phyloP scores from a whole-genome alignment of 2,888 invertebrate genomes.

The Strigamia maritima region DNA sequence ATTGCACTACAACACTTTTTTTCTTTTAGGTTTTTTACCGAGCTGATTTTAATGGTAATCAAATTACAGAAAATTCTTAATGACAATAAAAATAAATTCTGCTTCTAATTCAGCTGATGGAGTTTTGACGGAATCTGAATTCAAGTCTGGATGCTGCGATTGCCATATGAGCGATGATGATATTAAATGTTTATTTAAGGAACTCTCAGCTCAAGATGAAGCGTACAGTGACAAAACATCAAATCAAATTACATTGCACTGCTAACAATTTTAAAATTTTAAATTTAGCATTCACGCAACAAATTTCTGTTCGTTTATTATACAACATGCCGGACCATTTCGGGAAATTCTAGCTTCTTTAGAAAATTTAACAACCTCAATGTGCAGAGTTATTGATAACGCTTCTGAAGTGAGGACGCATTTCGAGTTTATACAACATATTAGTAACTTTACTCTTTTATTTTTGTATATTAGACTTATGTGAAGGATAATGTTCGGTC shows the following conservation, averaged over 20 bases:
- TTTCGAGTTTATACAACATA: not conserved
- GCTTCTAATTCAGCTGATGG: not conserved
- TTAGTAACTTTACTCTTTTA: no score
- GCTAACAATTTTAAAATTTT: not conserved
- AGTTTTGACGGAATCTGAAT: not conserved
- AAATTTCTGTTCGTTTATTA: constrained; percentile 15
- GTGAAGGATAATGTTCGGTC: not conserved
- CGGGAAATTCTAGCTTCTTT: not conserved
- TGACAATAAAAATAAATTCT: not conserved
- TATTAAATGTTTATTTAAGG: not conserved
- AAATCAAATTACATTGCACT: not conserved
- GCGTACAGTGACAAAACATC: not conserved
- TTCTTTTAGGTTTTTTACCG: not conserved
- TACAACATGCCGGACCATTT: constrained; percentile 18
- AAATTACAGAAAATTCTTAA: not conserved
- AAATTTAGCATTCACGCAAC: not conserved
- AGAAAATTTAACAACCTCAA: not conserved
- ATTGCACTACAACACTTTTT: not conserved
- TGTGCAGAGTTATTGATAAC: not conserved
- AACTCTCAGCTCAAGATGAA: not conserved
- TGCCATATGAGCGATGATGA: constrained; percentile 15
- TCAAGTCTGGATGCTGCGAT: constrained; percentile 1
- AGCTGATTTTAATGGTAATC: constrained; percentile 13
- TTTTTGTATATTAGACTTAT: not conserved
- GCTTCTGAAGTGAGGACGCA: not conserved